Base-by-base conservation (phyloP, 23 tunicate species). In the Styela clava region DNA sequence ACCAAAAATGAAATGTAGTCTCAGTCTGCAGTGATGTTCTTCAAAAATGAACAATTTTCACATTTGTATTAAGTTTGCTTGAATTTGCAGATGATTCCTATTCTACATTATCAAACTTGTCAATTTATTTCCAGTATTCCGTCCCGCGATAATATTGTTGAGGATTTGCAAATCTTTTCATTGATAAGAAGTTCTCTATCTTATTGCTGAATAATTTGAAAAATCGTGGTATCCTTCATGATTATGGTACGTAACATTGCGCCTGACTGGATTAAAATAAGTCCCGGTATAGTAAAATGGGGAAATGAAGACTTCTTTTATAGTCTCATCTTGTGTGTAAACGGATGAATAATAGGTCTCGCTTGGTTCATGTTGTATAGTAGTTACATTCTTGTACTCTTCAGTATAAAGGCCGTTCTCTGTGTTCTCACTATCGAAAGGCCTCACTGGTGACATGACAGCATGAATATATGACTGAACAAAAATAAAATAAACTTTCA, bases 401-500 rank as follows among this genome's bases (percentile, higher is more conserved):
- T 67, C 30, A 61, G 0, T 61, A 0, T 61, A 22, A 61, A 21
- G 64, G n/a, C 22, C 22, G 22, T 67, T 18, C 0, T 67, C 71
- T 18, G 16, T 67, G 71, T 67, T 67, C 16, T 29, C 31, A 24
- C 30, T 29, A 9, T 76, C 81, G 20, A 37, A 44, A 24, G 52
- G 37, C 35, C 25, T 36, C 64, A 44, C 31, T 22, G 64, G 64
- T 21, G 64, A 76, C 21, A 44, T 25, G 24, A 52, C 31, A 23
- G 65, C 52, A 44, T 76, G 81, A n/a, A 76, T 24, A 44, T 76
- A 76, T 2, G 81, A 76, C 81, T 76, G 81, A 34, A 74, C n/a
- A n/a, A n/a, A n/a, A n/a, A n/a, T n/a, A n/a, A n/a, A n/a, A n/a
- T n/a, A n/a, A n/a, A n/a, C n/a, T n/a, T n/a, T n/a, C n/a, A n/a